These are phyloP conservation scores for Atlantisia rogersi DNA, from an alignment of 2,113 vertebrate species.

Conservation along the genomic window DNA sequence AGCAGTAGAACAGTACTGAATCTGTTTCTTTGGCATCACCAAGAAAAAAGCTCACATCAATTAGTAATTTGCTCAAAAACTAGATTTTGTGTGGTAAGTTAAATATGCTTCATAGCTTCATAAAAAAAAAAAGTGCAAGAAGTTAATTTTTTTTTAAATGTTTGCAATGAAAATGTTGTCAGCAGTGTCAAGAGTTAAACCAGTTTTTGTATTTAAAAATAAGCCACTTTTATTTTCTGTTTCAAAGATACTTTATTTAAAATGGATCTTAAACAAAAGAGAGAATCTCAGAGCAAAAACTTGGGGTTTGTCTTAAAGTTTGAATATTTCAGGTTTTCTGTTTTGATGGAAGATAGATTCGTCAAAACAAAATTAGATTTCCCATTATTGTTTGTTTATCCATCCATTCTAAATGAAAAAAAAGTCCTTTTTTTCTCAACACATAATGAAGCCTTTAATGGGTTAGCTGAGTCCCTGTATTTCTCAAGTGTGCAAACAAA, in stretches of 20 bases:
- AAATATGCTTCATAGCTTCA: background rate
- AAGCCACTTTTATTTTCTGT: background rate
- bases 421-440: rapidly evolving
- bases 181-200: background rate
- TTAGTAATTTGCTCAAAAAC: background rate
- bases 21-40: background rate
- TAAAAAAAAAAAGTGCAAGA: rapidly evolving
- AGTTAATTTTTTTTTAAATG: background rate
- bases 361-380: background rate
- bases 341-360: background rate
- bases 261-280: background rate
- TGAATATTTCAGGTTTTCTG: background rate
- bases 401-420: background rate
- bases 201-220: background rate
- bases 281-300: background rate
- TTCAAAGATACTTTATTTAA: background rate
- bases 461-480: background rate
- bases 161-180: background rate
- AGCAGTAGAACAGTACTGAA: background rate
- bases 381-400: background rate
- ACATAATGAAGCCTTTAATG: background rate
- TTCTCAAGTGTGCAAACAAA: background rate
- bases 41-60: background rate
- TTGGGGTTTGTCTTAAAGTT: background rate
- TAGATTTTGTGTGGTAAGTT: background rate